phyloP scores from a whole-genome alignment of 2,888 invertebrate species.

The Escarpia spicata region DNA sequence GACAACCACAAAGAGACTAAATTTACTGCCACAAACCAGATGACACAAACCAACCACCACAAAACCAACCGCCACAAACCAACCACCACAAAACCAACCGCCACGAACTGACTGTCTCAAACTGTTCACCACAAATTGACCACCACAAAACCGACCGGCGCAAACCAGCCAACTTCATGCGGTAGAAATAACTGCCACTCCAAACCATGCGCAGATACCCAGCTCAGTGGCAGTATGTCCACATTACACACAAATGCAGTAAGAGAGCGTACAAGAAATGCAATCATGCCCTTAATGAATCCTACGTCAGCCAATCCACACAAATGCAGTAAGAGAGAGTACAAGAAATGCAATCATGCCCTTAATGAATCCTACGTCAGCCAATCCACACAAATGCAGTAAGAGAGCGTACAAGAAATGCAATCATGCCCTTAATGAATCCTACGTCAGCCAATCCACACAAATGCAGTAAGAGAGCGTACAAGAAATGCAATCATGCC shows the following conservation, averaged over 20 bases:
- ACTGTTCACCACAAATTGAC: background rate
- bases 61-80: no score
- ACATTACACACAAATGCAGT: background rate
- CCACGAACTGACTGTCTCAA: background rate
- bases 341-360: conserved; percentile 1
- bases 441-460: no score
- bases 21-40: no score
- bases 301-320: background rate
- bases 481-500: conserved; percentile 1
- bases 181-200: no score
- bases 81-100: no score
- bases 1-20: no score
- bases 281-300: conserved; percentile 3
- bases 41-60: no score
- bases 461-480: background rate
- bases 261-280: background rate
- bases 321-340: background rate
- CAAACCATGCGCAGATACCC: no score
- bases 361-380: background rate
- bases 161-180: no score
- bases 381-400: conserved; percentile 8
- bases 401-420: background rate
- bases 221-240: background rate
- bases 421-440: conserved; percentile 3
- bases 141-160: no score